Conservation (phyloP, 2,113 vertebrate species). For the Guaruba guarouba region DNA sequence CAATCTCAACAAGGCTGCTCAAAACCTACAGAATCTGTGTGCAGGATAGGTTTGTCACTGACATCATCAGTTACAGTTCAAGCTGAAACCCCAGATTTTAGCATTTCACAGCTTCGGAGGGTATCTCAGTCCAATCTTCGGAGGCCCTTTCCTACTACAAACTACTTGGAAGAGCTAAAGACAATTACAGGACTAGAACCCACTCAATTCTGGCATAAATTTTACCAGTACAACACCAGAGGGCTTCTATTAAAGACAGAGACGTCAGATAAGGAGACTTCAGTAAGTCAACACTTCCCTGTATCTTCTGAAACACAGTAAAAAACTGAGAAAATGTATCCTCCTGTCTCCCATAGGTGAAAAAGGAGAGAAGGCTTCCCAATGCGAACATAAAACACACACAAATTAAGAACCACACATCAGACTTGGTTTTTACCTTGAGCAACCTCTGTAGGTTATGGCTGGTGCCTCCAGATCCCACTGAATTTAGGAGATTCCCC, state of each 20-base stretch:
- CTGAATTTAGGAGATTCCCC: slow-evolving; percentile 73
- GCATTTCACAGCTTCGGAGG: background rate
- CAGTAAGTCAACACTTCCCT: background rate
- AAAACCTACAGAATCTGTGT: background rate
- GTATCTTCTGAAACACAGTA: background rate
- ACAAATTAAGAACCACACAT: slow-evolving; percentile 58
- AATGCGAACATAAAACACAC: slow-evolving; percentile 51
- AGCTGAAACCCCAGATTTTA: background rate
- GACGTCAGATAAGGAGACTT: background rate
- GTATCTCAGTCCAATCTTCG: background rate
- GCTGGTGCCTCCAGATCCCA: slow-evolving; percentile 67
- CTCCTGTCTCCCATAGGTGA: background rate
- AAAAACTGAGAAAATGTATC: background rate
- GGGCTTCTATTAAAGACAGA: background rate
- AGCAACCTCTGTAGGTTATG: slow-evolving; percentile 75
- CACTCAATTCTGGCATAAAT: background rate
- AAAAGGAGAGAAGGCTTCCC: slow-evolving; percentile 25
- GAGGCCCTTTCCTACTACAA: background rate
- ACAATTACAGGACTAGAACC: background rate
- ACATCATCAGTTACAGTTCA: background rate
- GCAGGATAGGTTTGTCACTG: background rate
- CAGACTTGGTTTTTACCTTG: slow-evolving; percentile 78
- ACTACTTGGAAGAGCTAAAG: background rate
- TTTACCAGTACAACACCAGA: background rate
- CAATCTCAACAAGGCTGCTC: background rate